Evolutionary conservation across 2,113 vertebrate species (phyloP).

Genomic region (Gopherus evgoodei): DNA sequence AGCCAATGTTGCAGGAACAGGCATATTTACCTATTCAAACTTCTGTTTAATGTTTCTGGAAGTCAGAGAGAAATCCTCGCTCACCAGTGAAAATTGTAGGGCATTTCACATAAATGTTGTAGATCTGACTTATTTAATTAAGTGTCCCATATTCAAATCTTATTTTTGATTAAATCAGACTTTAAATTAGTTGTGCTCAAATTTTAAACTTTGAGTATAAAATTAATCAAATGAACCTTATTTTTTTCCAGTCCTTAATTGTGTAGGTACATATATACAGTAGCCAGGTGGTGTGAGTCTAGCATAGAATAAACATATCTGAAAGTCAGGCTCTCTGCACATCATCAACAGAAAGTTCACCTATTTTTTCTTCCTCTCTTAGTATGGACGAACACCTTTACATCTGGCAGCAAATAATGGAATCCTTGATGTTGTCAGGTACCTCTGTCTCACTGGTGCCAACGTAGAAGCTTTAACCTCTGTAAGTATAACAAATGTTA

Average conservation of each 20-base stretch:
- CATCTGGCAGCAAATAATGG: slow-evolving; percentile 94
- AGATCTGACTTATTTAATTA: neutral
- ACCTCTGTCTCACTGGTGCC: slow-evolving; percentile 92
- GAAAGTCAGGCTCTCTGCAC: neutral
- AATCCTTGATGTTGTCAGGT: slow-evolving; percentile 92
- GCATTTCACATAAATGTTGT: neutral
- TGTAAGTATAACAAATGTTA: slow-evolving; percentile 79
- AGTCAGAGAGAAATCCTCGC: neutral
- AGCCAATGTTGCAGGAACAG: neutral
- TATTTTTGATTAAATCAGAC: neutral
- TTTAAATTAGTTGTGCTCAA: neutral
- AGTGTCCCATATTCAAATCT: neutral
- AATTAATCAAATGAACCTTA: neutral
- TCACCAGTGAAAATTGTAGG: neutral
- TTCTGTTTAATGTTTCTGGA: neutral
- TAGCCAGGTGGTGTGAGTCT: neutral
- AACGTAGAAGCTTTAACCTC: slow-evolving; percentile 90
- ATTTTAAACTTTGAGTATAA: neutral
- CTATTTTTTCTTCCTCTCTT: slow-evolving; percentile 3
- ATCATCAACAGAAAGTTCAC: rapidly evolving
- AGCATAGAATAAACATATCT: neutral
- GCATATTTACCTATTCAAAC: slow-evolving; percentile 26
- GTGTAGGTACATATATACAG: neutral
- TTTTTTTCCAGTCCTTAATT: neutral
- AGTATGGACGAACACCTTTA: slow-evolving; percentile 93